Base-by-base conservation (phyloP, 37 sponge, comb jelly and placozoan species). In the Axinella damicornis region DNA sequence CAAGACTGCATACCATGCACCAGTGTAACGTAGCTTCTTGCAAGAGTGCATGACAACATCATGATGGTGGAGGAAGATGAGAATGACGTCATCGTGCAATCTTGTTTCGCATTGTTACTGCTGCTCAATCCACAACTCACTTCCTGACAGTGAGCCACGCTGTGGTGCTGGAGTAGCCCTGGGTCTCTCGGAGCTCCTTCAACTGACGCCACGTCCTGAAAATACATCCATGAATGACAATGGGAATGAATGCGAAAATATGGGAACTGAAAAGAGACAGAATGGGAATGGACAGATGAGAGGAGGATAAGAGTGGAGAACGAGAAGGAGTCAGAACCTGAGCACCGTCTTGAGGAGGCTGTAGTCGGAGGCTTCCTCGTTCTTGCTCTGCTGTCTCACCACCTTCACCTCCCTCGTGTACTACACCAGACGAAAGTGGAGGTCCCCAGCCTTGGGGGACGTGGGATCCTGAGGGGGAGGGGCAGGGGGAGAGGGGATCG, bases 111-210 rank as follows among this genome's bases (percentile, higher is more conserved):
- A n/a, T n/a, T n/a, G n/a, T n/a, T n/a, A n/a, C n/a, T n/a, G n/a
- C n/a, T n/a, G n/a, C n/a, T n/a, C n/a, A n/a, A n/a, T n/a, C n/a
- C n/a, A n/a, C n/a, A n/a, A 46, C 55, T 5, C 75, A 85, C 85
- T 68, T 73, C 37, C 66, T 74, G 32, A 90, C 17, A 34, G 65
- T 67, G 0, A 91, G 55, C n/a, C 58, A 81, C 16, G 36, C 24
- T 19, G 84, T 57, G 18, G 93, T 92, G 35, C 66, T 72, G 65
- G 89, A 84, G 57, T 87, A 92, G 33, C 89, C 89, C 79, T 92
- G 93, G 18, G 65, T 77, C 14, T 82, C 81, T 61, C 93, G 55
- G 24, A 84, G 65, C n/a, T 39, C 19, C 65, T 92, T 92, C 71
- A 92, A 46, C 1, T 80, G 40, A 16, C 35, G 27, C 93, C 93